Conservation (phyloP, 2,888 invertebrate genomes). For the Leucoptera coffeella region DNA sequence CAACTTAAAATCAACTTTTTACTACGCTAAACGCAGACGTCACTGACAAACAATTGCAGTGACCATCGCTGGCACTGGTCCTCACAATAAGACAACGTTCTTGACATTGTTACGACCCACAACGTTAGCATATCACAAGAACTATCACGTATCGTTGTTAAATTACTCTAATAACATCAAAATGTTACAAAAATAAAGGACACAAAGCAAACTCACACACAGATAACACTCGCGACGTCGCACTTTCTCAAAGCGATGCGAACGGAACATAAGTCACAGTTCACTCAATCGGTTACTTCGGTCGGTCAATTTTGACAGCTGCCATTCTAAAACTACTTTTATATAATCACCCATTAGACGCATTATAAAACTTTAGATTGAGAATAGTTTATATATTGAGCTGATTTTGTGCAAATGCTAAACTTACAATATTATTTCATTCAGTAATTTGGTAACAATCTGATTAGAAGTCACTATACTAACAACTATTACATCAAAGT, state of each 20-base stretch:
- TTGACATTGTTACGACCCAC: conserved; percentile 34
- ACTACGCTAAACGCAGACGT: conserved; percentile 53
- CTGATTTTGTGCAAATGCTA: background rate
- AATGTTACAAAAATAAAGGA: conserved; percentile 48
- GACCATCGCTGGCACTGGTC: conserved; percentile 47
- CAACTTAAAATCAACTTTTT: conserved; percentile 49
- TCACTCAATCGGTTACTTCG: conserved; percentile 2
- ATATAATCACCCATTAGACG: too few species aligned
- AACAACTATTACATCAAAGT: too few species aligned
- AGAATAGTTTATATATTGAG: conserved; percentile 6
- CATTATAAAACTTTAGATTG: too few species aligned
- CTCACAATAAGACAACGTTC: conserved; percentile 44
- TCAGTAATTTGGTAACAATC: too few species aligned
- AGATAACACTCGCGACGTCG: conserved; percentile 47
- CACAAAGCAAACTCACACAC: conserved; percentile 44
- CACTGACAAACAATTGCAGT: conserved; percentile 53
- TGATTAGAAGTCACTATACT: too few species aligned
- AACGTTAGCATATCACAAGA: conserved; percentile 39
- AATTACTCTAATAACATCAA: conserved; percentile 31
- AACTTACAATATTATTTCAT: background rate
- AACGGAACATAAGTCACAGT: conserved; percentile 25
- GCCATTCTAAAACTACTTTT: too few species aligned
- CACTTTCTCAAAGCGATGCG: conserved; percentile 33
- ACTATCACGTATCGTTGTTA: conserved; percentile 42
- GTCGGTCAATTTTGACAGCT: conserved; percentile 18